A percentile compares a stretch with the other conserved stretches of the same genome.
phyloP scores from a whole-genome alignment of 2,113 vertebrate species.

The Xyrauchen texanus region DNA sequence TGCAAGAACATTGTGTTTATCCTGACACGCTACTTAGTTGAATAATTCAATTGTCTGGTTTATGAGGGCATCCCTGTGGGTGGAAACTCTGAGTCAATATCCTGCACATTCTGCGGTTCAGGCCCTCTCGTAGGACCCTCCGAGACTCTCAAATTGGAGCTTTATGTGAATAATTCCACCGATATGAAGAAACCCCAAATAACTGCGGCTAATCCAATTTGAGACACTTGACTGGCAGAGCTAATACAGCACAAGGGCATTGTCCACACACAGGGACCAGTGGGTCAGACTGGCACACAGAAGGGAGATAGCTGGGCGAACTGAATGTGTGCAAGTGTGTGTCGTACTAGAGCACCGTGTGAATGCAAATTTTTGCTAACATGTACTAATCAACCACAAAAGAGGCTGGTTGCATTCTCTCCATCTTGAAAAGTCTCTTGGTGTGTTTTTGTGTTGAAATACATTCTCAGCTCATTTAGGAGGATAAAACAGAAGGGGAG shows the following conservation, averaged over 20 bases:
- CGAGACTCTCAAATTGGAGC: slow-evolving; percentile 32
- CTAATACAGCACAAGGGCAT: slow-evolving; percentile 64
- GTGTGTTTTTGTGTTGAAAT: slow-evolving; percentile 21
- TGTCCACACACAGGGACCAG: slow-evolving; percentile 63
- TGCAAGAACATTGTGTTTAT: slow-evolving; percentile 20
- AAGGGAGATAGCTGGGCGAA: slow-evolving; percentile 62
- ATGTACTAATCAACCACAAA: slow-evolving; percentile 42
- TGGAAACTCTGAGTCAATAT: not conserved
- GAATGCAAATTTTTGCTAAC: slow-evolving; percentile 64
- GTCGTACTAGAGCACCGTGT: slow-evolving; percentile 46
- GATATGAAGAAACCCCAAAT: slow-evolving; percentile 42
- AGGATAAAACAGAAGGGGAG: slow-evolving; percentile 26
- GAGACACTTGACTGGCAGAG: slow-evolving; percentile 70
- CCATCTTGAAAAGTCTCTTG: slow-evolving; percentile 24
- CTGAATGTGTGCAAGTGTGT: slow-evolving; percentile 28
- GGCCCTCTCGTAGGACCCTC: slow-evolving; percentile 2
- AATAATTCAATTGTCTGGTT: slow-evolving; percentile 47
- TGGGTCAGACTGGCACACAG: slow-evolving; percentile 60
- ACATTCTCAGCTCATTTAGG: slow-evolving; percentile 21
- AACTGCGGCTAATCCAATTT: slow-evolving; percentile 67
- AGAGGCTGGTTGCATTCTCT: slow-evolving; percentile 7
- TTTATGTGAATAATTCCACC: slow-evolving; percentile 12
- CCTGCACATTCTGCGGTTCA: not conserved
- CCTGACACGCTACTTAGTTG: not conserved
- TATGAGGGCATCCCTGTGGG: slow-evolving; percentile 25